A percentile compares a stretch with the other conserved stretches of the same genome.
Conservation (phyloP, 2,113 vertebrate species). For the Perca schrenkii region DNA sequence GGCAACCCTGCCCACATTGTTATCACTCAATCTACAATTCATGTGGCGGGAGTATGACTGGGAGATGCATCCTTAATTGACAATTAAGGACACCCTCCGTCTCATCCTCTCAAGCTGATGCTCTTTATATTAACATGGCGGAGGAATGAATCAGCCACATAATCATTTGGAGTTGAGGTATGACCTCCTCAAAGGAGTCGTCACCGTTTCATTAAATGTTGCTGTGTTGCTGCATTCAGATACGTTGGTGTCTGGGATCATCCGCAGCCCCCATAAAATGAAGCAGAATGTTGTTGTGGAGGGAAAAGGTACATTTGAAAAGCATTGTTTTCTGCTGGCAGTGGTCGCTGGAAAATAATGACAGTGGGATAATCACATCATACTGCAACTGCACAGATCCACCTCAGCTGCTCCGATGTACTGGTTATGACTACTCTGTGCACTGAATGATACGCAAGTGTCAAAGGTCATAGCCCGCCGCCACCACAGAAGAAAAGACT, state of each 20-base stretch:
- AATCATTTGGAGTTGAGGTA: constrained; percentile 52
- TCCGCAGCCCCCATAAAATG: not conserved
- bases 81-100: constrained; percentile 69
- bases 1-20: constrained; percentile 39
- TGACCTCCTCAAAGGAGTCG: constrained; percentile 49
- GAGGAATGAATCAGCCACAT: constrained; percentile 59
- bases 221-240: not conserved
- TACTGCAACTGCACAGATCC: constrained; percentile 25
- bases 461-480: constrained; percentile 38
- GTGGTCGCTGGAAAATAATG: constrained; percentile 41
- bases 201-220: constrained; percentile 63
- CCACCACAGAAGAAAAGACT: constrained; percentile 37
- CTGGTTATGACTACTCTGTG: constrained; percentile 53
- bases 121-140: constrained; percentile 67
- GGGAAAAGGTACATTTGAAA: constrained; percentile 1
- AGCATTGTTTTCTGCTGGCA: constrained; percentile 9
- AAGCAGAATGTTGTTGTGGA: constrained; percentile 18
- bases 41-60: constrained; percentile 32
- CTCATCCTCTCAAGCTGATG: constrained; percentile 65
- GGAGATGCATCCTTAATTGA: constrained; percentile 70
- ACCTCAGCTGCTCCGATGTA: constrained; percentile 23
- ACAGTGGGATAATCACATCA: constrained; percentile 60
- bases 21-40: constrained; percentile 57
- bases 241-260: not conserved
- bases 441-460: constrained; percentile 26